A percentile compares a stretch with the other conserved stretches of the same genome.
Evolutionary conservation across 2,888 invertebrate genomes (phyloP).

Genomic region (Clistopyga incitator): DNA sequence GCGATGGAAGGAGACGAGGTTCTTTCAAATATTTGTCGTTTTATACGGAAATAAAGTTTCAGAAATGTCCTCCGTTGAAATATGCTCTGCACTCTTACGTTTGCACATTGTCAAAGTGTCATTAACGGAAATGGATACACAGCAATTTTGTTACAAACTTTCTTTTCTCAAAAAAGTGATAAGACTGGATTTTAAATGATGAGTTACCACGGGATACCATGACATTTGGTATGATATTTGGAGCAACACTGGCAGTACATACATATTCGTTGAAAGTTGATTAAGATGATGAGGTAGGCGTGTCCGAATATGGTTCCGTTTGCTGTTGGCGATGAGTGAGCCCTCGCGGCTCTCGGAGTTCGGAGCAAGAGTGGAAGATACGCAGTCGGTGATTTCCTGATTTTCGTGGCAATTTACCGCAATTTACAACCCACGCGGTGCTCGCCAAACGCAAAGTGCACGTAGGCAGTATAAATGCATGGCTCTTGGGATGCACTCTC

Average conservation of each 20-base stretch:
- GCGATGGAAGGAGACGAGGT: neutral
- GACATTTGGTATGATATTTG: neutral
- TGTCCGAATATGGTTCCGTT: slow-evolving; percentile 64
- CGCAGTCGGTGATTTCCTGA: slow-evolving; percentile 78
- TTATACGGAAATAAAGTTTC: slow-evolving; percentile 1
- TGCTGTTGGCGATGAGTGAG: slow-evolving; percentile 26
- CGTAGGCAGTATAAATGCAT: slow-evolving; percentile 76
- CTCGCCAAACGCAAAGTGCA: slow-evolving; percentile 75
- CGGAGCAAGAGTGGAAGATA: slow-evolving; percentile 51
- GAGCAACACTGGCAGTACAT: neutral
- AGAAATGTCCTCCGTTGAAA: neutral
- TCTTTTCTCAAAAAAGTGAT: too few relatives aligned
- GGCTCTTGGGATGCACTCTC: slow-evolving; percentile 48
- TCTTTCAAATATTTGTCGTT: neutral
- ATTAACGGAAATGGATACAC: too few relatives aligned
- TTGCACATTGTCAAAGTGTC: too few relatives aligned
- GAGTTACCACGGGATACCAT: neutral
- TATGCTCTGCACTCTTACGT: neutral
- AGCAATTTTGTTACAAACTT: too few relatives aligned
- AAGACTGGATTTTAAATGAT: too few relatives aligned
- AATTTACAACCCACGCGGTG: slow-evolving; percentile 78
- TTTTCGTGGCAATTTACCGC: slow-evolving; percentile 81
- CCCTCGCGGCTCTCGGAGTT: slow-evolving; percentile 37
- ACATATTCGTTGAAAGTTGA: slow-evolving; percentile 23
- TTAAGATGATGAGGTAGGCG: slow-evolving; percentile 45